Percentiles rank a stretch among this genome's conserved stretches.
These are phyloP conservation scores for Biston betularia DNA, from an alignment of 2,888 invertebrate species.

Conservation along the genomic window DNA sequence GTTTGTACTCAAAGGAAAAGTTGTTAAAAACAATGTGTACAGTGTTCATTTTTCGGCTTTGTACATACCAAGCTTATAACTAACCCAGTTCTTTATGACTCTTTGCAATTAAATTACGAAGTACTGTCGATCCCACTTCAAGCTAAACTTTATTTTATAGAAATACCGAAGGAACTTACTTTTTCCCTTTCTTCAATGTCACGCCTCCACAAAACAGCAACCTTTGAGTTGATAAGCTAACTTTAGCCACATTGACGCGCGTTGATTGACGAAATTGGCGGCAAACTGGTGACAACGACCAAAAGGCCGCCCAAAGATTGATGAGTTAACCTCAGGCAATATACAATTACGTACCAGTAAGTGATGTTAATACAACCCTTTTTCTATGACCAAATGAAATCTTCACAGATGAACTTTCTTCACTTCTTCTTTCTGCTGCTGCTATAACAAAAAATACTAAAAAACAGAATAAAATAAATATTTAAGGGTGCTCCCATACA, in stretches of 20 bases:
- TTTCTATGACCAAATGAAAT: no score
- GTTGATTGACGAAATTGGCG: constrained; percentile 39
- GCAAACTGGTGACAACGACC: constrained; percentile 37
- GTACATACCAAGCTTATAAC: no score
- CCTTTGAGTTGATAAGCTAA: constrained; percentile 22
- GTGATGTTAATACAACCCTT: not conserved
- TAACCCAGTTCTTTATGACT: no score
- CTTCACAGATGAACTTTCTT: no score
- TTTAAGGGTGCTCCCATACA: no score
- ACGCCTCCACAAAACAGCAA: constrained; percentile 9
- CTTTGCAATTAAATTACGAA: not conserved
- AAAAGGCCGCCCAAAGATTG: constrained; percentile 43
- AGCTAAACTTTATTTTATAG: not conserved
- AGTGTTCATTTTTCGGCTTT: no score
- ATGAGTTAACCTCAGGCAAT: constrained; percentile 34
- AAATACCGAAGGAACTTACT: not conserved
- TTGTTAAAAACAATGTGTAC: no score
- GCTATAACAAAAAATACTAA: no score
- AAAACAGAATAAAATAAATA: no score
- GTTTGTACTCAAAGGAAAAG: no score
- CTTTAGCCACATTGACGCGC: constrained; percentile 10
- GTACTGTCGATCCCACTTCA: not conserved
- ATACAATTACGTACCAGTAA: constrained; percentile 4
- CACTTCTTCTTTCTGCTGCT: no score
- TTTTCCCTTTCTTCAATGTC: constrained; percentile 1